Evolutionary conservation across 1,140 invertebrate genomes (phyloP).

Genomic region (Ptiloglossa arizonensis): DNA sequence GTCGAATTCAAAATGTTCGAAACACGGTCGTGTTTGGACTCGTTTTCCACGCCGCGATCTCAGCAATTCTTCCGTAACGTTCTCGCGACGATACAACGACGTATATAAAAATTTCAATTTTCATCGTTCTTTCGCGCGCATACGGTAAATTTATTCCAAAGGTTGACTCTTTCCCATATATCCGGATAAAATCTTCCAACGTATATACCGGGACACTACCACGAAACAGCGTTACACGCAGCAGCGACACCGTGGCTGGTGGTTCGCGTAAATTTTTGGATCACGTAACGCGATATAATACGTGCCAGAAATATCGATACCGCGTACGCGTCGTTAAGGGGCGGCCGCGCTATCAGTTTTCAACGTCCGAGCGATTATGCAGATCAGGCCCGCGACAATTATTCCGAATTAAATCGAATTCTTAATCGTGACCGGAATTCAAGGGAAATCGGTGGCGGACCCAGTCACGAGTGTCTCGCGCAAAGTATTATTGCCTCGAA

Average conservation of each 20-base stretch:
- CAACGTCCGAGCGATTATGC: constrained; percentile 53
- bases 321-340: constrained; percentile 9
- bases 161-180: background rate
- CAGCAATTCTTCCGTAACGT: too few relatives aligned
- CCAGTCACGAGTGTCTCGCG: background rate
- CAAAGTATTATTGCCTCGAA: constrained; percentile 1
- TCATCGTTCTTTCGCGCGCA: too few relatives aligned
- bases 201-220: background rate
- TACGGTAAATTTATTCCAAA: too few relatives aligned
- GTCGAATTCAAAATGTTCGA: too few relatives aligned
- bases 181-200: too few relatives aligned
- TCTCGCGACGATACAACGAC: too few relatives aligned
- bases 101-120: too few relatives aligned
- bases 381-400: constrained; percentile 53
- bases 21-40: too few relatives aligned
- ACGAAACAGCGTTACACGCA: background rate
- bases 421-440: constrained; percentile 61
- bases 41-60: too few relatives aligned
- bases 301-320: constrained; percentile 64
- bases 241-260: constrained; percentile 2
- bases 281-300: constrained; percentile 61
- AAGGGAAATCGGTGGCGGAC: too few relatives aligned
- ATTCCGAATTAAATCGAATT: constrained; percentile 63
- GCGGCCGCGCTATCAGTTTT: constrained; percentile 52
- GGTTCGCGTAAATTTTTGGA: constrained; percentile 54